Percentiles rank a stretch among this genome's conserved stretches.
phyloP scores from a whole-genome alignment of 2,888 invertebrate species.

The Acanthacorydalis orientalis region DNA sequence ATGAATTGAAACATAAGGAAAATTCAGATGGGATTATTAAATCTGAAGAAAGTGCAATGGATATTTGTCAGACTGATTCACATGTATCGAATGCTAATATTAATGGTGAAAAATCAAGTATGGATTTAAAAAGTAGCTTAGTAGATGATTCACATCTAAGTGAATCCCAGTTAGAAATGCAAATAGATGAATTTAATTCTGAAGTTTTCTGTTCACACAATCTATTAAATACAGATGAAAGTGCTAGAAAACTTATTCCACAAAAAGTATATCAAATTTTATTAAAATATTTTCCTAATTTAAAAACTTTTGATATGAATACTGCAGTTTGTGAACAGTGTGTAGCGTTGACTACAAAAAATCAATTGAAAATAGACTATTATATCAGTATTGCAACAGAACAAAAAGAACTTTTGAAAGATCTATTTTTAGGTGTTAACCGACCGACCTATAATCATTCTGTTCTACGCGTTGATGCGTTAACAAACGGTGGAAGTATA shows the following conservation, averaged over 20 bases:
- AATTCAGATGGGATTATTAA: neutral
- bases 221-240: slow-evolving; percentile 21
- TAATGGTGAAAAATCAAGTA: no score
- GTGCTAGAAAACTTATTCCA: slow-evolving; percentile 27
- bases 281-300: slow-evolving; percentile 26
- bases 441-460: slow-evolving; percentile 8
- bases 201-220: slow-evolving; percentile 11
- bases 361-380: neutral
- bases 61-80: neutral
- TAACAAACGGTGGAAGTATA: no score
- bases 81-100: no score
- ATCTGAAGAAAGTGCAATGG: neutral
- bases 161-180: neutral
- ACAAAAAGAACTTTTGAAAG: slow-evolving; percentile 21
- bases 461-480: no score
- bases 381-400: slow-evolving; percentile 13
- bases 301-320: slow-evolving; percentile 21
- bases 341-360: slow-evolving; percentile 14
- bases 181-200: neutral
- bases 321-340: slow-evolving; percentile 17
- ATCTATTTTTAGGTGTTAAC: slow-evolving; percentile 22
- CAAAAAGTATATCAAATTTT: slow-evolving; percentile 32
- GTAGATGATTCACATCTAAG: no score
- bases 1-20: neutral
- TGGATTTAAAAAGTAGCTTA: no score